Conservation (phyloP, 1,140 invertebrate genomes). For the Planococcus citri region DNA sequence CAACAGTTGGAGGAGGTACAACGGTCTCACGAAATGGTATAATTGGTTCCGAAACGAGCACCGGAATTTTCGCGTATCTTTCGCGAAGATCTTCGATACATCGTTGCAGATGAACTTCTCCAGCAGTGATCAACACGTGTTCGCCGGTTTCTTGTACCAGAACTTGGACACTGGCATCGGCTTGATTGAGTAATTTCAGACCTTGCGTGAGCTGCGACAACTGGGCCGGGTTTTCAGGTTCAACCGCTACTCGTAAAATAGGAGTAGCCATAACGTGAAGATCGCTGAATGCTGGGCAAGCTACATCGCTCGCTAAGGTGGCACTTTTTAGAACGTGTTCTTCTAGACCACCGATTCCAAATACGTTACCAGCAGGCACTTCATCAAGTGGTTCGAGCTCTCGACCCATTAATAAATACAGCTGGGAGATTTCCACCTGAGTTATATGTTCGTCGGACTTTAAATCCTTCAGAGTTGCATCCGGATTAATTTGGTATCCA, state of each 20-base stretch:
- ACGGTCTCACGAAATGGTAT: conserved; percentile 93
- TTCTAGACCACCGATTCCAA: conserved; percentile 68
- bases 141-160: conserved; percentile 88
- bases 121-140: conserved; percentile 88
- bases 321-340: conserved; percentile 79
- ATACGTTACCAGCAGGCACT: conserved; percentile 79
- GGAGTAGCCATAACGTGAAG: conserved; percentile 66
- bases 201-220: conserved; percentile 63
- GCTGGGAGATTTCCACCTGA: conserved; percentile 46
- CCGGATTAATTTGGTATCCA: conserved; percentile 15
- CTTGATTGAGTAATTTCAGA: conserved; percentile 72
- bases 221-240: conserved; percentile 70
- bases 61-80: conserved; percentile 72
- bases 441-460: conserved; percentile 49
- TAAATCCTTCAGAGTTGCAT: conserved; percentile 45
- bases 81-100: conserved; percentile 74
- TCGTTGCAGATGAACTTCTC: conserved; percentile 93
- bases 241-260: conserved; percentile 88
- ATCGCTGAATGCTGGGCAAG: conserved; percentile 82
- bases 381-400: conserved; percentile 70
- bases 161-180: conserved; percentile 83
- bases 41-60: conserved; percentile 87
- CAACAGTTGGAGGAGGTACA: conserved; percentile 63
- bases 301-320: conserved; percentile 69
- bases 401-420: conserved; percentile 89